A percentile compares a stretch with the other conserved stretches of the same genome.
Evolutionary conservation across 1,140 invertebrate genomes (phyloP).

Genomic region (Drosophila nikananu): DNA sequence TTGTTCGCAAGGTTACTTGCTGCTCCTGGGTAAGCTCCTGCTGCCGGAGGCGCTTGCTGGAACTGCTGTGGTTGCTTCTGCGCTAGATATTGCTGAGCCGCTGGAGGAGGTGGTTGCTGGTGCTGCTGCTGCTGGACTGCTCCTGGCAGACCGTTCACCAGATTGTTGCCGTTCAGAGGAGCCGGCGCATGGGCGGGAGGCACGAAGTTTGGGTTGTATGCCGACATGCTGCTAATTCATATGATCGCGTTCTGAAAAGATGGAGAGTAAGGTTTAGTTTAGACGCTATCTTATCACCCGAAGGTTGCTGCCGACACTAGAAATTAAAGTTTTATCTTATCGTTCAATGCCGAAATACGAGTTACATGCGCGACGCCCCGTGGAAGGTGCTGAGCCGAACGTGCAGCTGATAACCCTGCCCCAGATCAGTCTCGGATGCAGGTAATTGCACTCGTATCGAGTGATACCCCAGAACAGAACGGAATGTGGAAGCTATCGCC

Average conservation of each 20-base stretch:
- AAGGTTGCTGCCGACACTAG: slow-evolving; percentile 23
- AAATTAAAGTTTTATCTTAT: slow-evolving; percentile 35
- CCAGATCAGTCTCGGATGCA: background rate
- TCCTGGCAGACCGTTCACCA: slow-evolving; percentile 63
- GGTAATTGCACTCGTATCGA: slow-evolving; percentile 6
- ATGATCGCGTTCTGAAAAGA: slow-evolving; percentile 58
- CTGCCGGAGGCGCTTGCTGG: slow-evolving; percentile 31
- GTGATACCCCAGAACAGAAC: background rate
- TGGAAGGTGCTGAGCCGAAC: slow-evolving; percentile 17
- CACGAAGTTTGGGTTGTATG: slow-evolving; percentile 73
- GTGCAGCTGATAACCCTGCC: slow-evolving; percentile 24
- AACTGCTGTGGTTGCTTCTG: slow-evolving; percentile 48
- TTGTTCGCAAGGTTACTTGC: slow-evolving; percentile 54
- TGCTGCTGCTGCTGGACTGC: slow-evolving; percentile 25
- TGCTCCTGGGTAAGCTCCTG: slow-evolving; percentile 33
- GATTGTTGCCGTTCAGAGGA: slow-evolving; percentile 57
- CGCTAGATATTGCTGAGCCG: slow-evolving; percentile 21
- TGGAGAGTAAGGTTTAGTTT: slow-evolving; percentile 5
- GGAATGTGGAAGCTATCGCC: slow-evolving; percentile 25
- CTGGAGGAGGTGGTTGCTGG: slow-evolving; percentile 17
- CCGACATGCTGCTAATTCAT: slow-evolving; percentile 79
- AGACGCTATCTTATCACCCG: slow-evolving; percentile 46
- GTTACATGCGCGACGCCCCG: slow-evolving; percentile 17
- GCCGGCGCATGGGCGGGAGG: slow-evolving; percentile 49
- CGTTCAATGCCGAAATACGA: slow-evolving; percentile 34